Evolutionary conservation across 2,888 invertebrate species (phyloP).

Genomic region (Nomada ferruginata): DNA sequence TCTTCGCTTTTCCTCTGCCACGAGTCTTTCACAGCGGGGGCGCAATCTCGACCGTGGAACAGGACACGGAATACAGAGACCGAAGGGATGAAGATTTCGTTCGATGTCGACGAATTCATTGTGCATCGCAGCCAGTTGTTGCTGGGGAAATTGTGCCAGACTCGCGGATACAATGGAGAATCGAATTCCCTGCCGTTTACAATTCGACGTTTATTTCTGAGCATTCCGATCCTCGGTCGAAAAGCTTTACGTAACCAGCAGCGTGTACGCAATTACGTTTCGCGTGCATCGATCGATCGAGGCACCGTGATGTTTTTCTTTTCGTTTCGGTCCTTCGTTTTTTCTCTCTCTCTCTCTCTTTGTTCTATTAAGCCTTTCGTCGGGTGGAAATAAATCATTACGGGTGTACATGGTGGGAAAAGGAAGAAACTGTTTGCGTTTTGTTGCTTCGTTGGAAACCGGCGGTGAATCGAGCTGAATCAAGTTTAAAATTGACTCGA

Average conservation of each 20-base stretch:
- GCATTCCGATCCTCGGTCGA: conserved; percentile 34
- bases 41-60: conserved; percentile 51
- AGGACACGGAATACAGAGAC: neutral
- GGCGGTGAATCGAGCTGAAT: conserved; percentile 19
- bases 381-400: conserved; percentile 40
- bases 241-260: conserved; percentile 25
- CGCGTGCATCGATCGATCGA: conserved; percentile 23
- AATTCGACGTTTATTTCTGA: conserved; percentile 55
- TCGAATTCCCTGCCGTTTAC: conserved; percentile 63
- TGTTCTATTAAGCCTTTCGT: neutral
- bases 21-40: neutral
- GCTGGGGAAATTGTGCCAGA: conserved; percentile 41
- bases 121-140: conserved; percentile 16
- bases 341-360: neutral
- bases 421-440: conserved; percentile 33
- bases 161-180: conserved; percentile 36
- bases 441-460: neutral
- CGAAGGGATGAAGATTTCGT: conserved; percentile 25
- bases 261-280: conserved; percentile 31
- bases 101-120: conserved; percentile 54
- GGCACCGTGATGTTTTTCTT: neutral
- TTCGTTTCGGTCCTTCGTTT: too few species aligned
- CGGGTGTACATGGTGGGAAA: neutral
- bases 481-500: conserved; percentile 40
- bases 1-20: conserved; percentile 4